Conservation (phyloP, 2,113 vertebrate species). For the Petrocephalus microphthalmus region DNA sequence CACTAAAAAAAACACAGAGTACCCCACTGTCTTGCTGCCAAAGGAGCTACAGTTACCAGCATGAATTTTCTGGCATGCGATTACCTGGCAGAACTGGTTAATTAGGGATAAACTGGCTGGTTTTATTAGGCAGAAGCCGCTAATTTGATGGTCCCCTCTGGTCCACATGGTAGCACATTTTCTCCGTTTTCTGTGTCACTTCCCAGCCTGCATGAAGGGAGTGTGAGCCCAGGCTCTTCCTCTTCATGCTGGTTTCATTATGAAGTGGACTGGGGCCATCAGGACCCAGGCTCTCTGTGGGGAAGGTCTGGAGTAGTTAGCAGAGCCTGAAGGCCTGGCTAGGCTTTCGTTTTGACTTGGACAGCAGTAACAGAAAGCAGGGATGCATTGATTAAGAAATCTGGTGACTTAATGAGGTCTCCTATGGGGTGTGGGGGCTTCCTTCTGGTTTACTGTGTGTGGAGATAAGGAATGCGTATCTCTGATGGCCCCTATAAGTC, state of each 20-base stretch:
- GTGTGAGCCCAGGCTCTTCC: background rate
- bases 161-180: background rate
- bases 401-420: background rate
- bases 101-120: background rate
- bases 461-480: background rate
- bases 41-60: background rate
- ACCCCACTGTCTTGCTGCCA: background rate
- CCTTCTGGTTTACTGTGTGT: background rate
- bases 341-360: background rate
- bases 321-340: background rate
- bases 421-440: background rate
- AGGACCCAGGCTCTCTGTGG: background rate
- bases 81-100: background rate
- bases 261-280: background rate
- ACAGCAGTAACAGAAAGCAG: background rate
- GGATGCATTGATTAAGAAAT: background rate
- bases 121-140: background rate
- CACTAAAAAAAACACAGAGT: background rate
- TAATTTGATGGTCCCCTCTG: background rate
- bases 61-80: background rate
- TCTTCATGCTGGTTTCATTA: background rate
- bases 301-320: background rate
- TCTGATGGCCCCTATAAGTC: background rate
- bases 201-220: background rate
- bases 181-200: background rate